phyloP scores from a whole-genome alignment of 35 echinoderm and acorn worm species.

The Lytechinus variegatus region DNA sequence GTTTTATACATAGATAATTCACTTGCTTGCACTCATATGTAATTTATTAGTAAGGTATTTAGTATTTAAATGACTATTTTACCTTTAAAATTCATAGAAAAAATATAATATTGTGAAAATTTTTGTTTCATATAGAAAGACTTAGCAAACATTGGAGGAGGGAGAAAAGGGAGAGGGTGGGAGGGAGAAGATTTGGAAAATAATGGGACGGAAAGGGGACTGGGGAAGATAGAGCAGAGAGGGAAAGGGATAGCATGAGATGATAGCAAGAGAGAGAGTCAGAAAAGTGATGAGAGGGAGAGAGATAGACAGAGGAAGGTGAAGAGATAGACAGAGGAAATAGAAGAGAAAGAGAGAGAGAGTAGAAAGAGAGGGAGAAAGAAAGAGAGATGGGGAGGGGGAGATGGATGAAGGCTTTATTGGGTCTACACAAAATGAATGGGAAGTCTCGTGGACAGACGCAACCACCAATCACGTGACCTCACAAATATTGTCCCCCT shows the following conservation, averaged over 20 bases:
- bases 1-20: no score
- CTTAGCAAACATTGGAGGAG: no score
- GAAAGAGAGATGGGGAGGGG: not conserved
- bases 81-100: no score
- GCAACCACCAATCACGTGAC: not conserved
- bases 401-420: conserved; percentile 1
- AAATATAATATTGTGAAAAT: no score
- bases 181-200: no score
- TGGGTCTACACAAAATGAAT: conserved; percentile 1
- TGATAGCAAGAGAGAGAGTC: not conserved
- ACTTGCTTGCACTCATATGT: no score
- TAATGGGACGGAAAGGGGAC: no score
- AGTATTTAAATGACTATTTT: no score
- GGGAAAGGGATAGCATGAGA: not conserved
- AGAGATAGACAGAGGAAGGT: not conserved
- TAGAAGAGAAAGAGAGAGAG: not conserved
- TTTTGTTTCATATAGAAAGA: no score
- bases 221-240: not conserved
- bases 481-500: not conserved
- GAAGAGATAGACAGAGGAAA: not conserved
- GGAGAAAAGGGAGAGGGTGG: no score
- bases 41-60: no score
- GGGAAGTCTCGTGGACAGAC: not conserved
- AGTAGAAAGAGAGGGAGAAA: not conserved
- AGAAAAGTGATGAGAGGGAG: not conserved